Evolutionary conservation across 1,140 invertebrate species (phyloP).

Genomic region (Schmidtea mediterranea): DNA sequence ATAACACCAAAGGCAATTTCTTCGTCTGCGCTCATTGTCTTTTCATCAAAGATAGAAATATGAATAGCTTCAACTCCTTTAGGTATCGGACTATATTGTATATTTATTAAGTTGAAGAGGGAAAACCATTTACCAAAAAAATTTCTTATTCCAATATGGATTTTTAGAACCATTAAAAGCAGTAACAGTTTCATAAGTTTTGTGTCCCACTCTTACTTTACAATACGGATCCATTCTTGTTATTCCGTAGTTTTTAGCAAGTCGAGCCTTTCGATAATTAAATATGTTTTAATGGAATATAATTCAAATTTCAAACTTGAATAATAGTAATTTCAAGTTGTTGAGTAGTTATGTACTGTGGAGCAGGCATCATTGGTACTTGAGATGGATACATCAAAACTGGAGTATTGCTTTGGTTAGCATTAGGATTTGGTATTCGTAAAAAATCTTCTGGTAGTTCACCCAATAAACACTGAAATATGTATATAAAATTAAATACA

Average conservation of each 20-base stretch:
- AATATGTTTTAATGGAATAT: no score
- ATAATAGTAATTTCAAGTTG: background rate
- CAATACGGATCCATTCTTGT: constrained; percentile 85
- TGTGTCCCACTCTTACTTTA: constrained; percentile 60
- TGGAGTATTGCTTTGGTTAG: no score
- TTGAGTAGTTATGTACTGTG: no score
- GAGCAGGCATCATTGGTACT: no score
- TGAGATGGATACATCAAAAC: no score
- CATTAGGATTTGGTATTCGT: no score
- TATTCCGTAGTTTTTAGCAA: constrained; percentile 81
- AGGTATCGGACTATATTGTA: constrained; percentile 43
- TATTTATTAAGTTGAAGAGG: background rate
- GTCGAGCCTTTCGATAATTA: no score
- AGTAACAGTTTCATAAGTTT: constrained; percentile 74
- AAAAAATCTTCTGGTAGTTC: no score
- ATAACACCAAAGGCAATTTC: constrained; percentile 62
- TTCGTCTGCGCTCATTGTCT: constrained; percentile 39
- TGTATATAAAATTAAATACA: no score
- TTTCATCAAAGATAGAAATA: constrained; percentile 78
- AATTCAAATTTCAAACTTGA: constrained; percentile 10
- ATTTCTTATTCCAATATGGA: constrained; percentile 67
- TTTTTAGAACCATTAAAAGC: constrained; percentile 76
- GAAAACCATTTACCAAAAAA: constrained; percentile 2
- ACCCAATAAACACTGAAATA: no score
- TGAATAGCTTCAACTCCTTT: constrained; percentile 57